Evolutionary conservation across 2,113 vertebrate species (phyloP).

Genomic region (Sylvilagus bachmani): DNA sequence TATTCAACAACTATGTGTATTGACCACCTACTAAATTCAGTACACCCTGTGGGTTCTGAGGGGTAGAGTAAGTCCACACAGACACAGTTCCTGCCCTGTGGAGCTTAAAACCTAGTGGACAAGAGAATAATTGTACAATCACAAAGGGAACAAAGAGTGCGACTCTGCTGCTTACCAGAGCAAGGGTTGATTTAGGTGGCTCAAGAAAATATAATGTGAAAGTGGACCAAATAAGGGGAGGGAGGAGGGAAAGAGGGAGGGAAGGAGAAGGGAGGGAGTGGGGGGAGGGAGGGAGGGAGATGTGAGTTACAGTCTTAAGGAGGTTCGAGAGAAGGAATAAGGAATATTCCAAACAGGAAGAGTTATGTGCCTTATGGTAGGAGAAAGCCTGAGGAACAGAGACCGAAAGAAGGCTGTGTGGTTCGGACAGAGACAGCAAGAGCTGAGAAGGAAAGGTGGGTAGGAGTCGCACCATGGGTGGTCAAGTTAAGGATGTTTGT

Average conservation of each 20-base stretch:
- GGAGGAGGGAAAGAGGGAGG: neutral
- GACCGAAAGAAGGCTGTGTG: neutral
- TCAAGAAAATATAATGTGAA: constrained; percentile 44
- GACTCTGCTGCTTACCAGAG: neutral
- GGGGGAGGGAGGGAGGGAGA: neutral
- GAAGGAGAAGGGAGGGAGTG: neutral
- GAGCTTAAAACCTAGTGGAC: neutral
- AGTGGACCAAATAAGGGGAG: constrained; percentile 6
- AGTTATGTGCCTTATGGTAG: neutral
- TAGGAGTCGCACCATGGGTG: neutral
- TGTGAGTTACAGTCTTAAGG: neutral
- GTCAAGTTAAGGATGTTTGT: neutral
- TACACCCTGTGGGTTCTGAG: neutral
- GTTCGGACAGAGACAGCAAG: neutral
- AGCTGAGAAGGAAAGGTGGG: neutral
- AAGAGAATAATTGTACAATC: neutral
- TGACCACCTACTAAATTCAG: neutral
- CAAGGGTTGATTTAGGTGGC: neutral
- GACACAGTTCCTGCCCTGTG: neutral
- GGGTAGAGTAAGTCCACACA: neutral
- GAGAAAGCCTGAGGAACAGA: neutral
- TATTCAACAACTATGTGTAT: neutral
- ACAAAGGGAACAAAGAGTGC: constrained; percentile 8
- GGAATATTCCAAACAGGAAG: neutral
- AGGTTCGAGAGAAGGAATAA: constrained; percentile 23